phyloP scores from a whole-genome alignment of 2,113 vertebrate species.

The Mystacornis crossleyi region DNA sequence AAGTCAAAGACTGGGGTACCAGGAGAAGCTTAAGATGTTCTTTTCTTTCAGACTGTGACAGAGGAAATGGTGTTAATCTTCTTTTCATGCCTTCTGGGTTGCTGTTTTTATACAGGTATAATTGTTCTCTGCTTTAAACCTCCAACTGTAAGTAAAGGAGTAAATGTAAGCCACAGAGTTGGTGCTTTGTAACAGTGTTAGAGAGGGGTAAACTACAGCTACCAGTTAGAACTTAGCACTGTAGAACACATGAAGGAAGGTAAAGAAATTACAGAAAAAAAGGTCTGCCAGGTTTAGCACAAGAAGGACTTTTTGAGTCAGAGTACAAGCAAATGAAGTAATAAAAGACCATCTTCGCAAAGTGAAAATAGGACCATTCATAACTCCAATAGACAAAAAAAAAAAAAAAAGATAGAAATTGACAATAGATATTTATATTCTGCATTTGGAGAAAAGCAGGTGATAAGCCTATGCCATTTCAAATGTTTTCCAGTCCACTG shows the following conservation, averaged over 20 bases:
- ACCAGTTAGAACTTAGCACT: neutral
- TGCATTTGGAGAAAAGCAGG: neutral
- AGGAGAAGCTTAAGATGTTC: neutral
- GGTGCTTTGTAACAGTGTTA: neutral
- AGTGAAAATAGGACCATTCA: neutral
- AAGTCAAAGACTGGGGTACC: neutral
- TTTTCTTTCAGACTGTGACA: neutral
- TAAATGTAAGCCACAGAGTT: neutral
- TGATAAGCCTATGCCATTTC: neutral
- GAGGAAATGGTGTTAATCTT: neutral
- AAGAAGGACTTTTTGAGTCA: neutral
- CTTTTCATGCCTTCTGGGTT: neutral
- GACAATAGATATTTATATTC: neutral
- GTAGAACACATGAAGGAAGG: neutral
- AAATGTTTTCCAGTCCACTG: neutral
- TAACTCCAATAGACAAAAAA: neutral
- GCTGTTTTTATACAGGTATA: neutral
- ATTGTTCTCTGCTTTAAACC: neutral
- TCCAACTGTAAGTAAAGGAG: neutral
- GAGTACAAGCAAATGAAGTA: neutral
- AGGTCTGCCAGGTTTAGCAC: neutral
- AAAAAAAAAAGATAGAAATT: neutral
- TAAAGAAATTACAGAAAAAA: neutral
- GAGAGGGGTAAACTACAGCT: neutral
- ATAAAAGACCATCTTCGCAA: neutral